These are phyloP conservation scores for Nothoprocta pentlandii DNA, from an alignment of 2,113 vertebrate species.

Conservation along the genomic window DNA sequence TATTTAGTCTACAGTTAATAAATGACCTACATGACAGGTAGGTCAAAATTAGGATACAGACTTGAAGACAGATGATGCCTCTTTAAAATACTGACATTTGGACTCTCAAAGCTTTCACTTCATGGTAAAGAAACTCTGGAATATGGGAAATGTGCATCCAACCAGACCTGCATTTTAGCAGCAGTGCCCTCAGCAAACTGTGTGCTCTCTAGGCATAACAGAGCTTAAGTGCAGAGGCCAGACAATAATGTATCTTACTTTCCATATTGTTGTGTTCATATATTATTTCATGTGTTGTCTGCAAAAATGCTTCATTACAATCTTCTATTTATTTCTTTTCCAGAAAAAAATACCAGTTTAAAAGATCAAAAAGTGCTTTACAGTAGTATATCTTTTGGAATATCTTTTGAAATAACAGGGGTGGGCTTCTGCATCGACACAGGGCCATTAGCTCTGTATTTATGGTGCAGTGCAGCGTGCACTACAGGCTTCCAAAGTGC, in stretches of 20 bases:
- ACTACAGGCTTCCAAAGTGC: not conserved
- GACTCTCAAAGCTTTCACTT: not conserved
- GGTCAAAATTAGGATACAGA: not conserved
- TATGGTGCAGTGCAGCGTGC: fast-evolving
- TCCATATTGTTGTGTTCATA: not conserved
- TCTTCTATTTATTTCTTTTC: not conserved
- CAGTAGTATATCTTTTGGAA: not conserved
- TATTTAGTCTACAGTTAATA: not conserved
- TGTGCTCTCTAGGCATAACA: not conserved
- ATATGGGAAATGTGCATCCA: not conserved
- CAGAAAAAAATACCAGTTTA: not conserved
- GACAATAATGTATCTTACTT: not conserved
- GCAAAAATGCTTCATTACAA: not conserved
- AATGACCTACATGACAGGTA: not conserved
- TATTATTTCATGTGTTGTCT: not conserved
- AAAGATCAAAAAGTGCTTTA: not conserved
- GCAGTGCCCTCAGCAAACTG: not conserved
- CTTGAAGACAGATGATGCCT: slow-evolving; percentile 9
- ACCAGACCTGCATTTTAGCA: not conserved
- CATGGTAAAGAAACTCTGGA: not conserved
- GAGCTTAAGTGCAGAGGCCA: not conserved
- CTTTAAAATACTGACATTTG: not conserved
- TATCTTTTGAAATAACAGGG: not conserved
- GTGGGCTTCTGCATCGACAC: not conserved
- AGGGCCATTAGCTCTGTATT: not conserved